A percentile compares a stretch with the other conserved stretches of the same genome.
phyloP scores from a whole-genome alignment of 64 coral and sea anemone species.

The Dendrophyllia cribrosa region DNA sequence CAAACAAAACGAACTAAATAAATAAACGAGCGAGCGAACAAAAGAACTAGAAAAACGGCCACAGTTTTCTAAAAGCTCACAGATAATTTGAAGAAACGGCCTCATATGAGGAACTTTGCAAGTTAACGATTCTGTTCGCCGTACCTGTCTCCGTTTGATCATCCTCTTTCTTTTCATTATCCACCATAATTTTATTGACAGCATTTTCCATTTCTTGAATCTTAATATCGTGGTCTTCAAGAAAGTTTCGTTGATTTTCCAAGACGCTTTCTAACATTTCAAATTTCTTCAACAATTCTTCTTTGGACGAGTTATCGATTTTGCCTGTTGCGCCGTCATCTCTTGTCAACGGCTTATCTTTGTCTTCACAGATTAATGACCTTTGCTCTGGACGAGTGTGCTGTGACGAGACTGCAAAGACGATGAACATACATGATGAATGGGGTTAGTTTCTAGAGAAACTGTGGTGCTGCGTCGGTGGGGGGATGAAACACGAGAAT shows the following conservation, averaged over 20 bases:
- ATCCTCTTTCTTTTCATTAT: background rate
- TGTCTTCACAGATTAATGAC: background rate
- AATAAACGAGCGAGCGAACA: too few relatives aligned
- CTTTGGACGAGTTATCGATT: background rate
- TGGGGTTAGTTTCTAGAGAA: too few relatives aligned
- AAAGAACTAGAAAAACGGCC: too few relatives aligned
- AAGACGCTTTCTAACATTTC: conserved; percentile 18
- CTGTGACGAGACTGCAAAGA: conserved; percentile 2
- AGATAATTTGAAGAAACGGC: too few relatives aligned
- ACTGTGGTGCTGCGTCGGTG: too few relatives aligned
- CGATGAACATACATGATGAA: too few relatives aligned
- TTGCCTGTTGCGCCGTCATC: background rate
- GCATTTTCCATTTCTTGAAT: conserved; percentile 36
- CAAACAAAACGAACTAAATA: too few relatives aligned
- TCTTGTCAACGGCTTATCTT: background rate
- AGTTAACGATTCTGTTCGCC: background rate
- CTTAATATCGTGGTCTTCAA: conserved; percentile 21
- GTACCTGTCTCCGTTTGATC: background rate
- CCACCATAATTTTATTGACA: background rate
- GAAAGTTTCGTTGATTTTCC: conserved; percentile 35
- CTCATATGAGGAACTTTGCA: too few relatives aligned
- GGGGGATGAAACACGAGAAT: too few relatives aligned
- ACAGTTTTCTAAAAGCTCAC: too few relatives aligned
- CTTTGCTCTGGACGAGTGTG: background rate
- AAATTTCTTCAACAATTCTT: background rate